These are phyloP conservation scores for Spea multiplicata DNA, from an alignment of 2,113 vertebrate genomes.

Conservation along the genomic window DNA sequence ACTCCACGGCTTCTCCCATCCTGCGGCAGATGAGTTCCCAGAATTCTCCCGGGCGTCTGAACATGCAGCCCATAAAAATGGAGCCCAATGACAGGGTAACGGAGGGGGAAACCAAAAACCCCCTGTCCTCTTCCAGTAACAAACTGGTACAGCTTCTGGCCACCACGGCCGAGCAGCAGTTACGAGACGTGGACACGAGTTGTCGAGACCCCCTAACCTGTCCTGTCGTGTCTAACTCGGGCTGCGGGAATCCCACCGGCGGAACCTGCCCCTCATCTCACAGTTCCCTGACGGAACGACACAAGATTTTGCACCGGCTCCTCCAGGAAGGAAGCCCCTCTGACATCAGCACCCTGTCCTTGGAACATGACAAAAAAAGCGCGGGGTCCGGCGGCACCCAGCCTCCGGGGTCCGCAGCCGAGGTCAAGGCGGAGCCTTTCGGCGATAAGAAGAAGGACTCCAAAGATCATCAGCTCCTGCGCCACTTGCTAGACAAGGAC, in stretches of 20 bases:
- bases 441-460: slow-evolving; percentile 74
- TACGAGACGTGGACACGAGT: slow-evolving; percentile 63
- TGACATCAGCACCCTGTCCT: slow-evolving; percentile 64
- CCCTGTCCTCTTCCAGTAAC: slow-evolving; percentile 67
- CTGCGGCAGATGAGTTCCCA: slow-evolving; percentile 73
- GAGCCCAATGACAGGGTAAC: slow-evolving; percentile 68
- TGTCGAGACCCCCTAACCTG: slow-evolving; percentile 68
- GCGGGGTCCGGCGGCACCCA: slow-evolving; percentile 50
- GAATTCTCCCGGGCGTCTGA: slow-evolving; percentile 65
- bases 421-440: slow-evolving; percentile 62
- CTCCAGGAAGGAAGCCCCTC: slow-evolving; percentile 91
- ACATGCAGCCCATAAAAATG: slow-evolving; percentile 68
- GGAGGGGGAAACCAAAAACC: slow-evolving; percentile 65
- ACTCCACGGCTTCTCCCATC: slow-evolving; percentile 72
- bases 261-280: slow-evolving; percentile 84
- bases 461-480: slow-evolving; percentile 91
- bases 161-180: slow-evolving; percentile 68
- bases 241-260: slow-evolving; percentile 59
- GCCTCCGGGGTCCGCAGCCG: slow-evolving; percentile 46
- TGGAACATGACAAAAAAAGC: slow-evolving; percentile 79
- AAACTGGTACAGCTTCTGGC: slow-evolving; percentile 83
- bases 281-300: slow-evolving; percentile 86
- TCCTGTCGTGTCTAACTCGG: slow-evolving; percentile 51
- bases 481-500: slow-evolving; percentile 90
- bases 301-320: slow-evolving; percentile 90